phyloP scores from a whole-genome alignment of 64 coral and sea anemone genomes.

The Acropora yongei region DNA sequence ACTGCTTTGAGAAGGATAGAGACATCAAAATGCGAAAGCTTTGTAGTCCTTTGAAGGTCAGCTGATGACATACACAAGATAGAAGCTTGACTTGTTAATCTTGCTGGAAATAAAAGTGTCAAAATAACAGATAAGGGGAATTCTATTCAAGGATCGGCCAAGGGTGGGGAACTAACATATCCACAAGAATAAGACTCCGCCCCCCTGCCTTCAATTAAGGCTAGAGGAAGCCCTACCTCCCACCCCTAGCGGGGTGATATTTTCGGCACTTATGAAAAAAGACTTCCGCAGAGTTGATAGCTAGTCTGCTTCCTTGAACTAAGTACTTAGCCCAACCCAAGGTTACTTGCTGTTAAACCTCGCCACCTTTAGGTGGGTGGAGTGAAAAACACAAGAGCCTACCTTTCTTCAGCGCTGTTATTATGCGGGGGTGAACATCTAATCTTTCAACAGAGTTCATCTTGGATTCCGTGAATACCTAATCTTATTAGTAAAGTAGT shows the following conservation, averaged over 20 bases:
- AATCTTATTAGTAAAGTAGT: neutral
- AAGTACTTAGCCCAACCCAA: too few relatives aligned
- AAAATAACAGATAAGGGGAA: neutral
- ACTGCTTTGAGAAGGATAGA: slow-evolving; percentile 77
- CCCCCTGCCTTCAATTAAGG: too few relatives aligned
- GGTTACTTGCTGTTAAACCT: too few relatives aligned
- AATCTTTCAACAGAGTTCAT: slow-evolving; percentile 73
- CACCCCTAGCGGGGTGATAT: too few relatives aligned
- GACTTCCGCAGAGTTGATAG: too few relatives aligned
- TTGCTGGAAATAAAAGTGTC: slow-evolving; percentile 29
- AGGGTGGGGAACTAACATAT: too few relatives aligned
- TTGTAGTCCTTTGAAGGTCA: slow-evolving; percentile 78
- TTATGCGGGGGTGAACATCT: slow-evolving; percentile 83
- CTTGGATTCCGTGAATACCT: neutral
- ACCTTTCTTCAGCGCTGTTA: slow-evolving; percentile 81
- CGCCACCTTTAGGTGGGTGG: too few relatives aligned
- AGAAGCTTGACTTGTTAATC: slow-evolving; percentile 44
- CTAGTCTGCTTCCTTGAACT: too few relatives aligned
- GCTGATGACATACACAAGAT: slow-evolving; percentile 86
- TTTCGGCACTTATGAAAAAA: too few relatives aligned
- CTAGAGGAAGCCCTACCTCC: too few relatives aligned
- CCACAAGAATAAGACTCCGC: too few relatives aligned
- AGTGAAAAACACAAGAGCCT: too few relatives aligned
- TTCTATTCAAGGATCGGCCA: neutral
- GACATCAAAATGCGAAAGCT: slow-evolving; percentile 82